Conservation (phyloP, 2,113 vertebrate species). For the Oncorhynchus tshawytscha region DNA sequence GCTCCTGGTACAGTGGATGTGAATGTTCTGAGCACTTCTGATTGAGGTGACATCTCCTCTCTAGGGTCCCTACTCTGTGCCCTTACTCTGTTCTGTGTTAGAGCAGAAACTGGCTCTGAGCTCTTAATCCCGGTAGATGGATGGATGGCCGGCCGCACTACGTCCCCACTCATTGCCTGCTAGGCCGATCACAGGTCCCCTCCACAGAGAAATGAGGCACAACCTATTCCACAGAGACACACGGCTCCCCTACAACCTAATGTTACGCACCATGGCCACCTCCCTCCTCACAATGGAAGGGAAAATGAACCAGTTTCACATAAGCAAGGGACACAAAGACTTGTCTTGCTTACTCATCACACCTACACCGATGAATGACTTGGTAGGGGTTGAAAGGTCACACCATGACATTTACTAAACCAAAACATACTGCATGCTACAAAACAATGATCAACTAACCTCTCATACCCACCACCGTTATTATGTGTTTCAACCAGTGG, state of each 20-base stretch:
- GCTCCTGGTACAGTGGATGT: background rate
- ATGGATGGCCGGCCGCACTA: constrained; percentile 10
- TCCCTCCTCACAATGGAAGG: background rate
- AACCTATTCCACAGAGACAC: background rate
- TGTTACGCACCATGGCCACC: background rate
- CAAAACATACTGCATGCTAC: background rate
- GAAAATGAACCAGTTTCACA: background rate
- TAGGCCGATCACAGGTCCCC: background rate
- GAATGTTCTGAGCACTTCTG: background rate
- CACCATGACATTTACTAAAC: background rate
- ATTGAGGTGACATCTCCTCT: background rate
- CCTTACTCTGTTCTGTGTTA: background rate
- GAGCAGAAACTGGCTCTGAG: constrained; percentile 4
- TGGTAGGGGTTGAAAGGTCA: background rate
- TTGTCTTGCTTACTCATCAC: background rate
- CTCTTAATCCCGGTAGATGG: constrained; percentile 41
- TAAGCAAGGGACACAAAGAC: background rate
- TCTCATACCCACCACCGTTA: background rate
- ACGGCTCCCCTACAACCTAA: background rate
- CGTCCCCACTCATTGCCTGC: constrained; percentile 1
- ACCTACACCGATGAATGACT: background rate
- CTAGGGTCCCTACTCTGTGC: background rate
- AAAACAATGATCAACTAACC: background rate
- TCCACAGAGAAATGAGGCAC: background rate
- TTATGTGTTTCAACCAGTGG: background rate